Base-by-base conservation (phyloP, 2,113 vertebrate species). In the Mastomys coucha region DNA sequence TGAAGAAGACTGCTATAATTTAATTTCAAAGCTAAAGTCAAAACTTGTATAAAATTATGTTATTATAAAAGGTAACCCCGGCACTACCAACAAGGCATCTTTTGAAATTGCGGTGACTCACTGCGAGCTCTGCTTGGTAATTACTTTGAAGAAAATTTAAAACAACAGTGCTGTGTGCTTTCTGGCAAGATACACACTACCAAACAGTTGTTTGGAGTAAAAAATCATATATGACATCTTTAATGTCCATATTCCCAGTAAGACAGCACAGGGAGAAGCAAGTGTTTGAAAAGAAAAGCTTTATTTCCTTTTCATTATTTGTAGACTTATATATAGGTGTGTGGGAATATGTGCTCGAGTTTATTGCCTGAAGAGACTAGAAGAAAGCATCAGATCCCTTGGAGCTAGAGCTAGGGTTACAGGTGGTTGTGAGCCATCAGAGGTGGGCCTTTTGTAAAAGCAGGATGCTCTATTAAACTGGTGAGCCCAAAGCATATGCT, bases 1-100 rank as follows among this genome's bases (percentile, higher is more conserved):
- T 45, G 69, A 19, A 10, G 65, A 67, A 31, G 65, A 89, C 69
- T 51, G 51, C 39, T 77, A 51, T 92, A 42, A 91, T 93, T 94
- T 96, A 93, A 93, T 92, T 96, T 91, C 80, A 95, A 96, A 95
- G 76, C 11, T 69, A 93, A 97, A 7, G 39, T 22, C 82, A 51
- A 94, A 86, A 14, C 91, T 67, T 3, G 31, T 77, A 67, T 51
- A 91, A 86, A 92, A 51, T n/a, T 91, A n/a, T 5, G 72, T 60
- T 94, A 14, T 69, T 94, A 17, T 56, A 78, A 70, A 91, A 89
- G 2, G 3, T 53, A 2, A 13, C 5, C 33, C 36, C 49, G 13
- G 16, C 45, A n/a, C 60, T 80, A 49, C 7, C 19, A 20, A 63
- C 1, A 80, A 88, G 58, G 13, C 42, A 13, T 39, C 22, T 72